Evolutionary conservation across 2,888 invertebrate genomes (phyloP).

Genomic region (Melipona bicolor): DNA sequence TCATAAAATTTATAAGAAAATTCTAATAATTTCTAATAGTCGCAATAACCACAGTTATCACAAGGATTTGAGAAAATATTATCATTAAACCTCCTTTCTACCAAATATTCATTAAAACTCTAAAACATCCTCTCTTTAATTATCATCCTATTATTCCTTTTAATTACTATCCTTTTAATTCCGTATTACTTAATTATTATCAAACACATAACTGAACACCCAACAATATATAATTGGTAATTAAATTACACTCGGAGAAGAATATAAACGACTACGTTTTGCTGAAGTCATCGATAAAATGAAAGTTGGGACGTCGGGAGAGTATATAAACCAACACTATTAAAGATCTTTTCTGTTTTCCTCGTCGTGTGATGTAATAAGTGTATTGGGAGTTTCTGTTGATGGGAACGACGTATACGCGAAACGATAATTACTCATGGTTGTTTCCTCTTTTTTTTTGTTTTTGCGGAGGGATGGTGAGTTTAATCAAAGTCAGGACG

Average conservation of each 20-base stretch:
- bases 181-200: too few relatives aligned
- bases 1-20: too few relatives aligned
- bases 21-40: too few relatives aligned
- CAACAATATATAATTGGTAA: background rate
- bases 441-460: background rate
- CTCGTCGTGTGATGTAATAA: slow-evolving; percentile 1
- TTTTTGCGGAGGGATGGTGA: background rate
- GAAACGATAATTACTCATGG: slow-evolving; percentile 9
- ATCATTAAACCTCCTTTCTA: too few relatives aligned
- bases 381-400: background rate
- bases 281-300: background rate
- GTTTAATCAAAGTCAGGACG: slow-evolving; percentile 54
- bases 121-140: too few relatives aligned
- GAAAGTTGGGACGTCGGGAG: background rate
- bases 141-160: too few relatives aligned
- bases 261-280: background rate
- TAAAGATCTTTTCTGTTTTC: background rate
- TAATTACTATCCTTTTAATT: too few relatives aligned
- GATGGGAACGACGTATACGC: background rate
- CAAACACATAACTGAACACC: too few relatives aligned
- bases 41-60: too few relatives aligned
- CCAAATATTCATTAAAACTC: too few relatives aligned
- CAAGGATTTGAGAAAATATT: too few relatives aligned
- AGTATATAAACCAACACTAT: background rate
- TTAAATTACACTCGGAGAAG: background rate